phyloP scores from a whole-genome alignment of 2,113 vertebrate species.

The Paratilapia polleni region DNA sequence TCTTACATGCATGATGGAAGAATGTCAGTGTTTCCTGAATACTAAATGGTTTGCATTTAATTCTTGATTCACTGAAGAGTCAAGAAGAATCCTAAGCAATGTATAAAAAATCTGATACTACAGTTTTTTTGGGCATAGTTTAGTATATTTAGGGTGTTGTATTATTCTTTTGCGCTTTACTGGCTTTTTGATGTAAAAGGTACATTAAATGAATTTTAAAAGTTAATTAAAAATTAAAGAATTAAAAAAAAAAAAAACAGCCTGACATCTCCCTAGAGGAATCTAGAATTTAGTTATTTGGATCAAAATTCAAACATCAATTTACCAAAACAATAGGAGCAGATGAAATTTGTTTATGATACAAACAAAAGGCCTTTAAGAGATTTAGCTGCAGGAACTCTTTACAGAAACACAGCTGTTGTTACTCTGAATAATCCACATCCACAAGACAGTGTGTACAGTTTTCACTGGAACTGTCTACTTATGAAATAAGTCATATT shows the following conservation, averaged over 20 bases:
- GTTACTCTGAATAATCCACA: background rate
- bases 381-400: background rate
- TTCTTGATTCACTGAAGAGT: background rate
- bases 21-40: fast-evolving
- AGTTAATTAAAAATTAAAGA: too few relatives aligned
- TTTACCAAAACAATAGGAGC: background rate
- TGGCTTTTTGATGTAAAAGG: background rate
- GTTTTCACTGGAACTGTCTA: too few relatives aligned
- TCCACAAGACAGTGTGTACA: too few relatives aligned
- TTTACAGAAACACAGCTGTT: background rate
- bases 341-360: background rate
- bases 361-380: background rate
- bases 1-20: background rate
- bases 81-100: fast-evolving
- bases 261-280: background rate
- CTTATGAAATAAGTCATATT: too few relatives aligned
- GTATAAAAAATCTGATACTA: background rate
- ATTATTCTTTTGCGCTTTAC: background rate
- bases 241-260: fast-evolving
- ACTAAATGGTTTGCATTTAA: fast-evolving
- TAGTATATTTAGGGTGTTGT: fast-evolving
- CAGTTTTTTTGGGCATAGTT: fast-evolving
- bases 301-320: background rate
- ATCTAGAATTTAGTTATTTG: background rate
- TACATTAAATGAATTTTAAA: too few relatives aligned